Percentiles rank a stretch among this genome's conserved stretches.
These are phyloP conservation scores for Odobenus rosmarus DNA, from an alignment of 2,113 vertebrate genomes.

Conservation along the genomic window DNA sequence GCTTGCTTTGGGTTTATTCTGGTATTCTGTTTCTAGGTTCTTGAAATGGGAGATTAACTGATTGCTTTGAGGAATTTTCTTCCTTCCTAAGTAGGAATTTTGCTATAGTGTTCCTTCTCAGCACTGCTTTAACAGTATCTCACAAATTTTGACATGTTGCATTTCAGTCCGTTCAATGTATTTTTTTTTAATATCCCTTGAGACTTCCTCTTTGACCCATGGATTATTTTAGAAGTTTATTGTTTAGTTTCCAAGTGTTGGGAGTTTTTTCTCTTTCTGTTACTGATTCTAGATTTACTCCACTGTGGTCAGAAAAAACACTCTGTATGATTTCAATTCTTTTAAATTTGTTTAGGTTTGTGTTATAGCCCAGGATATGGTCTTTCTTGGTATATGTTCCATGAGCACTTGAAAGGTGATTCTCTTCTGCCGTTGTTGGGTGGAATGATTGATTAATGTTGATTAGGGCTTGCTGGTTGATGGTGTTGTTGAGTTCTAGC, in stretches of 20 bases:
- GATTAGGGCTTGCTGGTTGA: neutral
- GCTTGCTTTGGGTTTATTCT: neutral
- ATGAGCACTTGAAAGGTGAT: neutral
- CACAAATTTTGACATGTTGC: neutral
- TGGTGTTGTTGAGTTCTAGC: neutral
- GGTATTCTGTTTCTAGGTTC: neutral
- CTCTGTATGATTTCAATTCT: neutral
- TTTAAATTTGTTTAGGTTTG: neutral
- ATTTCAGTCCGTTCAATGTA: neutral
- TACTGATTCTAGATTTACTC: neutral
- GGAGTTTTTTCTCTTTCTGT: neutral
- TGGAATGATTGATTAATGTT: neutral
- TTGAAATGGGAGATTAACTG: neutral
- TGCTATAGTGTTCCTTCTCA: neutral
- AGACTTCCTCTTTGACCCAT: neutral
- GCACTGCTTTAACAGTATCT: neutral
- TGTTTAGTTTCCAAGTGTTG: neutral
- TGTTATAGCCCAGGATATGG: neutral
- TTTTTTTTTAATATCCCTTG: neutral
- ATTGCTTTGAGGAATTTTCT: neutral
- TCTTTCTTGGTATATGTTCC: neutral
- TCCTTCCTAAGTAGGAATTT: neutral
- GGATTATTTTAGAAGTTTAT: neutral
- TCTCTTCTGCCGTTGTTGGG: neutral
- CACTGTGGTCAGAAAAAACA: neutral